Percentiles rank a stretch among this genome's conserved stretches.
Conservation (phyloP, 2,888 invertebrate species). For the Limenitis camilla region DNA sequence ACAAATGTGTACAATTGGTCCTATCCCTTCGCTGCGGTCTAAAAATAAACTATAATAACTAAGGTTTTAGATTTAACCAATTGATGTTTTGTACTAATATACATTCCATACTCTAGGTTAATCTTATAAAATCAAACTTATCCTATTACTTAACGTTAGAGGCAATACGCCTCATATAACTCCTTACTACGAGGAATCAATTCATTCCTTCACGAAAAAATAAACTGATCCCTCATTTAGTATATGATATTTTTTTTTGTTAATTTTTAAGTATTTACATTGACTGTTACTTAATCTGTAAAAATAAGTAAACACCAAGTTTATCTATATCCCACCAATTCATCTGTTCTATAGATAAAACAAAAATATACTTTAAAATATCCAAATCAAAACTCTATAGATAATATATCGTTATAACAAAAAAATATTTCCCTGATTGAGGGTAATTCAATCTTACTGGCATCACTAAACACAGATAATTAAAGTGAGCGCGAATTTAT, state of each 20-base stretch:
- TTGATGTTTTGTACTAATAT: conserved; percentile 65
- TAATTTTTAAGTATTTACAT: conserved; percentile 51
- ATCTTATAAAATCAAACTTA: conserved; percentile 47
- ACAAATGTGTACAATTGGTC: conserved; percentile 48
- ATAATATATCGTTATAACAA: neutral
- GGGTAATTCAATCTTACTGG: too few species aligned
- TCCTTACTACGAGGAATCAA: conserved; percentile 20
- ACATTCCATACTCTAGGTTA: conserved; percentile 54
- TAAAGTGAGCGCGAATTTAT: too few species aligned
- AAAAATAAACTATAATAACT: conserved; percentile 56
- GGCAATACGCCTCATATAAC: conserved; percentile 27
- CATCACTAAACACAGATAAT: too few species aligned
- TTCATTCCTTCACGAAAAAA: conserved; percentile 27
- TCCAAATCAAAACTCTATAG: conserved; percentile 4
- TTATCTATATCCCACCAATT: neutral
- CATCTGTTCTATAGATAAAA: neutral
- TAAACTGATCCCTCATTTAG: conserved; percentile 17
- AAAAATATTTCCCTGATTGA: neutral
- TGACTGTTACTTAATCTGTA: conserved; percentile 30
- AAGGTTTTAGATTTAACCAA: conserved; percentile 31
- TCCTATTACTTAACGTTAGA: conserved; percentile 45
- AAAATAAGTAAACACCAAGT: conserved; percentile 14
- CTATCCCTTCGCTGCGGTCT: conserved; percentile 30
- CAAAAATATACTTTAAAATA: conserved; percentile 8
- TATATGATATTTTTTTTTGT: conserved; percentile 36